These are phyloP conservation scores for Elephantulus edwardii DNA, from an alignment of 2,113 vertebrate species.

Conservation along the genomic window DNA sequence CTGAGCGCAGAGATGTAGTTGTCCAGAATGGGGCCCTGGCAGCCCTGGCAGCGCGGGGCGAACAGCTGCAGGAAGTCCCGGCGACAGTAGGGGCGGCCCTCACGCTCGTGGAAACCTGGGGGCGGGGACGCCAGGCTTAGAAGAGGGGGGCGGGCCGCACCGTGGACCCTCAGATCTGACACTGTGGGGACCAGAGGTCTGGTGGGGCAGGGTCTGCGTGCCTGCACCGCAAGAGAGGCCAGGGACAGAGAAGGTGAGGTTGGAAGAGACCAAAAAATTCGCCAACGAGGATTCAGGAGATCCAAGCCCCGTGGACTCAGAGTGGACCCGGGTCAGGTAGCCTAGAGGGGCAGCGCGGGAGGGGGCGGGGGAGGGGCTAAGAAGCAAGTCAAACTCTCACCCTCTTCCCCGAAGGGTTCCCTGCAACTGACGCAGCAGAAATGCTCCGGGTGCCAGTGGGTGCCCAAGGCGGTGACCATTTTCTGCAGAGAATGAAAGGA, in stretches of 20 bases:
- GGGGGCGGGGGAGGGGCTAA: too few species aligned
- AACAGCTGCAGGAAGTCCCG: slow-evolving; percentile 93
- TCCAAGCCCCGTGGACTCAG: neutral
- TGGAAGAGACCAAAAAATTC: neutral
- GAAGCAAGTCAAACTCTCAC: slow-evolving; percentile 74
- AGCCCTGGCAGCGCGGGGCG: slow-evolving; percentile 91
- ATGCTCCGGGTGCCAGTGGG: slow-evolving; percentile 95
- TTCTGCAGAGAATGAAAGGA: slow-evolving; percentile 82
- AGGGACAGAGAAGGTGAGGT: neutral
- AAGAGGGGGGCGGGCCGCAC: neutral
- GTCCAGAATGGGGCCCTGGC: slow-evolving; percentile 92
- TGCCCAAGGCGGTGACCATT: slow-evolving; percentile 94
- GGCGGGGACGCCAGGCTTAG: neutral
- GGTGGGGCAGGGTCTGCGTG: neutral
- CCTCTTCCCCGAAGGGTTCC: slow-evolving; percentile 92
- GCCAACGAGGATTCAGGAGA: neutral
- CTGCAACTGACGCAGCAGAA: slow-evolving; percentile 94
- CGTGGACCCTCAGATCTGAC: neutral
- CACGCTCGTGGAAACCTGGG: slow-evolving; percentile 93
- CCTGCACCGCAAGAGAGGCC: accelerated
- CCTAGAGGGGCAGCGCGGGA: neutral
- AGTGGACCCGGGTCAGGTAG: neutral
- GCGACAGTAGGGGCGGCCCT: slow-evolving; percentile 93
- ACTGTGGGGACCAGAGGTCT: neutral
- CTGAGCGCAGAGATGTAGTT: slow-evolving; percentile 96